Percentiles rank a stretch among this genome's conserved stretches.
Evolutionary conservation across 2,797 vertebrate species (phyloP).

Genomic region (Nasua narica): DNA sequence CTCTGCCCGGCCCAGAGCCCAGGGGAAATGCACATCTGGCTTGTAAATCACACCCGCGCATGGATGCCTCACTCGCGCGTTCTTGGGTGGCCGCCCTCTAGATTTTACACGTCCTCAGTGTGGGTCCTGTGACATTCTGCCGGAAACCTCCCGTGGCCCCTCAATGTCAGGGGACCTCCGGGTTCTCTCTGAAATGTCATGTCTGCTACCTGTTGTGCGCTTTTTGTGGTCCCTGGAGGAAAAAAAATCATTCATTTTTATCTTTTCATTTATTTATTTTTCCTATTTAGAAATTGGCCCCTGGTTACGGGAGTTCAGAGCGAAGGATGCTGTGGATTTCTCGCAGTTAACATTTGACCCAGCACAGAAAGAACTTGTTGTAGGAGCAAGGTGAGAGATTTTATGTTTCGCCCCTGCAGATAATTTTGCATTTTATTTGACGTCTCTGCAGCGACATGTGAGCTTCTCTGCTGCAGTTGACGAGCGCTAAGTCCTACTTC

Average conservation of each 20-base stretch:
- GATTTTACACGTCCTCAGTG: background rate
- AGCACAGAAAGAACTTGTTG: conserved; percentile 95
- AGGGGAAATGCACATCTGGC: background rate
- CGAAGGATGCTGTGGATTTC: conserved; percentile 95
- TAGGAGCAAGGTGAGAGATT: conserved; percentile 94
- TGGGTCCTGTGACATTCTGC: background rate
- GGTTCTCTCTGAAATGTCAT: background rate
- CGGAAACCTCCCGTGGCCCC: background rate
- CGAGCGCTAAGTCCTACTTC: background rate
- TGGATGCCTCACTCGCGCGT: rapidly evolving
- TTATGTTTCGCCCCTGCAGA: background rate
- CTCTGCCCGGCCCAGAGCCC: background rate
- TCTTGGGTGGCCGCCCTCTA: background rate
- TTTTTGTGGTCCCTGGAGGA: background rate
- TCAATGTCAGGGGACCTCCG: background rate
- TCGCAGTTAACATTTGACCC: conserved; percentile 97
- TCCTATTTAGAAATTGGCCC: conserved; percentile 93
- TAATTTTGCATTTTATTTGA: background rate
- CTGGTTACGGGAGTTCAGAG: conserved; percentile 94
- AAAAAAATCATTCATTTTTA: conserved; percentile 30
- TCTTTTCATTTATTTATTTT: conserved; percentile 71
- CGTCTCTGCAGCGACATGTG: background rate
- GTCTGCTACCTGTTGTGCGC: conserved; percentile 5
- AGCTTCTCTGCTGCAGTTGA: background rate
- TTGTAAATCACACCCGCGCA: conserved; percentile 37